Base-by-base conservation (phyloP, 2,113 vertebrate genomes). In the Struthidea cinerea region DNA sequence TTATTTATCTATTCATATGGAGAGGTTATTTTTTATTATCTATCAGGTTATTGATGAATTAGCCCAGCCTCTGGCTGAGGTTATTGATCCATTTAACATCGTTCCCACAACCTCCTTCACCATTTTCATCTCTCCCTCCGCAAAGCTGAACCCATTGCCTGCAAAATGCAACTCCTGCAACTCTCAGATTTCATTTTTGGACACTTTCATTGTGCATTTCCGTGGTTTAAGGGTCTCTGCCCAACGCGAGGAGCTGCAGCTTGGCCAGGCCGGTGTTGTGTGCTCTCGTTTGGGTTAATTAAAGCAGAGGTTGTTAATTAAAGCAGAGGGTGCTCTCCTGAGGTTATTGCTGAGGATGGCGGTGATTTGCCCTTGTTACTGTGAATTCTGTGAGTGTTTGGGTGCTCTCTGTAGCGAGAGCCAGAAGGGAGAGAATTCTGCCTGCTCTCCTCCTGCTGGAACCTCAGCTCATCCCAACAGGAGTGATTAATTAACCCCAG, bases 401-500 rank as follows among this genome's bases (percentile, higher is more conserved):
- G 75, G 73, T 30, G 77, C 69, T 91, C 53, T 84, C 4, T 0
- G 2, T 5, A 28, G 41, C 3, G 1, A 59, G 50, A 69, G 9
- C 18, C 79, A 42, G 71, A 22, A 81, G 28, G 60, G 67, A 83
- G 44, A 10, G 28, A 44, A 56, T 64, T 27, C 67, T 59, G 19
- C 63, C 32, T 17, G 6, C 22, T 49, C 59, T 57, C 35, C 69
- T 63, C 8, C 35, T 33, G 30, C 52, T 33, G 35, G n/a, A 61
- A 14, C 5, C n/a, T 46, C 56, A 8, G 20, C 63, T 82, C 3
- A 0, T 6, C 47, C 37, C 4, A 17, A 0, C 13, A 4, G 27
- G 33, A 35, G 24, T 0, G 1, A 22, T 39, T 27, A 2, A 35
- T 57, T 65, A 24, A 49, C 4, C 22, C 14, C 32, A 3, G 7